Evolutionary conservation across 2,113 vertebrate species (phyloP).

Genomic region (pig (Sus scrofa)): DNA sequence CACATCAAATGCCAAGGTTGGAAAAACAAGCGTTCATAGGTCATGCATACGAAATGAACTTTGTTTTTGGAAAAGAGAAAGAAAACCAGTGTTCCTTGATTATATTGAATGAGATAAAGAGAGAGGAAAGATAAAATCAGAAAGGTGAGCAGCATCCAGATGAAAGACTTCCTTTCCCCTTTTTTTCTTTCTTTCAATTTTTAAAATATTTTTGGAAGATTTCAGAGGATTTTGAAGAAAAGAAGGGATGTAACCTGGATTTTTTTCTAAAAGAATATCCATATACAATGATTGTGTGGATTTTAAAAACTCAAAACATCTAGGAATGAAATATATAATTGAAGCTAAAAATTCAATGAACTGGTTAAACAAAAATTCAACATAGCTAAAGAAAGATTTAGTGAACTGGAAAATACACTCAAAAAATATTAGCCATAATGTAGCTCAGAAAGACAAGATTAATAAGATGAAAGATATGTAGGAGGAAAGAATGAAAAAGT

Average conservation of each 20-base stretch:
- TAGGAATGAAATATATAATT: not conserved
- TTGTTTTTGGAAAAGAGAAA: constrained; percentile 4
- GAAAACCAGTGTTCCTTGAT: not conserved
- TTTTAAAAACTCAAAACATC: not conserved
- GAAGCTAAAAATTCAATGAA: not conserved
- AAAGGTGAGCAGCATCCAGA: not conserved
- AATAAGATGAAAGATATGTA: not conserved
- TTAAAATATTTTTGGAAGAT: not conserved
- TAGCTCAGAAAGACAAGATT: not conserved
- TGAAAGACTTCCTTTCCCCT: not conserved
- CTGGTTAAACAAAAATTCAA: constrained; percentile 20
- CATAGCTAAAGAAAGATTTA: not conserved
- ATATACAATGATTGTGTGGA: not conserved
- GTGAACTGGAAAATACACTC: not conserved
- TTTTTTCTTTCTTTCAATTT: not conserved
- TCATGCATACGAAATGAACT: not conserved
- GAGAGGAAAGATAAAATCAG: not conserved
- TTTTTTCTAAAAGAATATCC: constrained; percentile 19
- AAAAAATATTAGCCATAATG: not conserved
- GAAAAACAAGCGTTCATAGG: not conserved
- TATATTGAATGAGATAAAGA: not conserved
- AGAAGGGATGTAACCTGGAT: not conserved
- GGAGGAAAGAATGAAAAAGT: not conserved
- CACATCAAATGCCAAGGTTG: not conserved
- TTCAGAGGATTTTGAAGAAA: not conserved